Base-by-base conservation (phyloP, 2,888 invertebrate genomes). In the Branchellion lobata region DNA sequence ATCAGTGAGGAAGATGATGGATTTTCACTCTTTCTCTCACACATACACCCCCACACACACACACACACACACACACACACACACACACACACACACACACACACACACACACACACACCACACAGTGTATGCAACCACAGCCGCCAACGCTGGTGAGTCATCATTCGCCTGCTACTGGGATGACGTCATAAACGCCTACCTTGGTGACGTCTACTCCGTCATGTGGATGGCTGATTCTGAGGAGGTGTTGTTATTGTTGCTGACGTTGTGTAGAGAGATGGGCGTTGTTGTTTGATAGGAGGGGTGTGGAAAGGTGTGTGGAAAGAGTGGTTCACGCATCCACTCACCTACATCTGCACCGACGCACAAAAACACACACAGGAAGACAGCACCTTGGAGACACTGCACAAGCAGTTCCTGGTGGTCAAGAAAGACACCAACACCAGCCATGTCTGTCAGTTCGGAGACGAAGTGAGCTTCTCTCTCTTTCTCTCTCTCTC, bases 191-290 rank as follows among this genome's bases (percentile, higher is more conserved):
- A 81, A 85, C 31, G 90, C 90, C 0, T 90, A 89, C 84, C 87
- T 91, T 5, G 91, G 91, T 14, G 91, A 91, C 85, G 88, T 90
- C 1, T 91, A 91, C 86, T 90, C 90, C 82, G 90, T 91, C 27
- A 90, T 88, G 79, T 91, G 91, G 91, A 90, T 91, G 90, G 88
- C 90, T 84, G 90, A 91, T 84, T 88, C 90, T 47, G 90, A 91
- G 76, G 84, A 84, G 84, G 86, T 86, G 40, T 40, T n/a, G n/a
- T n/a, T n/a, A n/a, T n/a, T n/a, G n/a, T n/a, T n/a, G n/a, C n/a
- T n/a, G n/a, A n/a, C n/a, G n/a, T n/a, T n/a, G n/a, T n/a, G n/a
- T n/a, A n/a, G n/a, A n/a, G n/a, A n/a, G 33, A 14, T 47, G 80
- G 31, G 34, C 27, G 34, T 2, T 2, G 31, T n/a, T 5, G 40